Evolutionary conservation across 2,113 vertebrate genomes (phyloP).

Genomic region (Crotophaga sulcirostris): DNA sequence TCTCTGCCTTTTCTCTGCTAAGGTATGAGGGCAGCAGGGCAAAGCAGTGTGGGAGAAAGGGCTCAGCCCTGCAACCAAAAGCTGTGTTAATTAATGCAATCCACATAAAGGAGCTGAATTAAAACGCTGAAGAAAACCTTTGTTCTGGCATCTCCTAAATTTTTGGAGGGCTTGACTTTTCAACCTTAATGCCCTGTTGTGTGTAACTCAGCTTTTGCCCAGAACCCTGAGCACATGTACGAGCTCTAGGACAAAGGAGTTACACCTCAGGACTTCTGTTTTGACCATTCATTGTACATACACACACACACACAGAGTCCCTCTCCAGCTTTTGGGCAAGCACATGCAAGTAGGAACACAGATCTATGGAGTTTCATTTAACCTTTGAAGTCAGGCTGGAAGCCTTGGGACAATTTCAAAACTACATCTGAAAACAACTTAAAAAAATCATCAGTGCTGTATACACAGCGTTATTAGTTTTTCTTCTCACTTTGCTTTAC

Average conservation of each 20-base stretch:
- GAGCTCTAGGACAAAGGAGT: neutral
- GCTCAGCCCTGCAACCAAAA: neutral
- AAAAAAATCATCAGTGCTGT: neutral
- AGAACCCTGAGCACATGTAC: neutral
- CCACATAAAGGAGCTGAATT: neutral
- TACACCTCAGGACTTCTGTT: neutral
- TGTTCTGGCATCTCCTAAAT: neutral
- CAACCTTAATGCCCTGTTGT: neutral
- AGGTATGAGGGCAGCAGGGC: fast-evolving
- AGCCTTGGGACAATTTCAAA: constrained; percentile 20
- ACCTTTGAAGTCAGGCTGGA: constrained; percentile 4
- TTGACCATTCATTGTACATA: neutral
- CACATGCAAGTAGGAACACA: neutral
- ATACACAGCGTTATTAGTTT: neutral
- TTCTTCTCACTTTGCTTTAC: neutral
- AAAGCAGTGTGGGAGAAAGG: neutral
- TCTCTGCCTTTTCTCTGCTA: neutral
- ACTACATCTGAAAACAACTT: neutral
- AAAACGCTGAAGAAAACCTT: neutral
- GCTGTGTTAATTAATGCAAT: neutral
- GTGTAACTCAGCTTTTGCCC: neutral
- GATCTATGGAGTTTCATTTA: neutral
- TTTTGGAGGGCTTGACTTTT: neutral
- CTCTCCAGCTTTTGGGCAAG: neutral
- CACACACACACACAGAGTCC: neutral